Evolutionary conservation across 2,888 invertebrate species (phyloP).

Genomic region (Dione vanillae): DNA sequence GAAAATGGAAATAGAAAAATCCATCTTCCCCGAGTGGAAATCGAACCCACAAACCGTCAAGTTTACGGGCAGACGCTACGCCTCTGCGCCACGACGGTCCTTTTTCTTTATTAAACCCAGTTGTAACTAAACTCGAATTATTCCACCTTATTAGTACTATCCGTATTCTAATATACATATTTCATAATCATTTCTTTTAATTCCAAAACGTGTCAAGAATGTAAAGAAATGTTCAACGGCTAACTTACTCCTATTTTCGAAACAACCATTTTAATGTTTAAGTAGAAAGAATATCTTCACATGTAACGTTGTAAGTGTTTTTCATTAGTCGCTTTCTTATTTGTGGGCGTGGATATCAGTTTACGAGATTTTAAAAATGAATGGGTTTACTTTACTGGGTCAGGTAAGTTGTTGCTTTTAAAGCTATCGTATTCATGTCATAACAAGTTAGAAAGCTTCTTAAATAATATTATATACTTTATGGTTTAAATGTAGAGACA

Average conservation of each 20-base stretch:
- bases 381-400: slow-evolving; percentile 34
- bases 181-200: too few species aligned
- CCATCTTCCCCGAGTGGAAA: too few species aligned
- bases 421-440: slow-evolving; percentile 34
- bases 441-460: slow-evolving; percentile 38
- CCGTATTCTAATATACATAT: too few species aligned
- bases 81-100: too few species aligned
- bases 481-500: background rate
- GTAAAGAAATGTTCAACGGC: background rate
- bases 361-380: slow-evolving; percentile 40
- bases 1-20: too few species aligned
- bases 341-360: slow-evolving; percentile 32
- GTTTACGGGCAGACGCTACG: too few species aligned
- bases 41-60: too few species aligned
- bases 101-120: too few species aligned
- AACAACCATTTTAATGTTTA: background rate
- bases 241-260: background rate
- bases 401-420: slow-evolving; percentile 31
- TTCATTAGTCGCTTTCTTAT: slow-evolving; percentile 24
- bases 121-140: too few species aligned
- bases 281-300: background rate
- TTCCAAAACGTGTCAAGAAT: background rate
- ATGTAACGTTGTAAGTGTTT: slow-evolving; percentile 10
- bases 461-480: slow-evolving; percentile 23
- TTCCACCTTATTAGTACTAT: too few species aligned